Base-by-base conservation (phyloP, 1,140 invertebrate genomes). In the Elymnias hypermnestra region DNA sequence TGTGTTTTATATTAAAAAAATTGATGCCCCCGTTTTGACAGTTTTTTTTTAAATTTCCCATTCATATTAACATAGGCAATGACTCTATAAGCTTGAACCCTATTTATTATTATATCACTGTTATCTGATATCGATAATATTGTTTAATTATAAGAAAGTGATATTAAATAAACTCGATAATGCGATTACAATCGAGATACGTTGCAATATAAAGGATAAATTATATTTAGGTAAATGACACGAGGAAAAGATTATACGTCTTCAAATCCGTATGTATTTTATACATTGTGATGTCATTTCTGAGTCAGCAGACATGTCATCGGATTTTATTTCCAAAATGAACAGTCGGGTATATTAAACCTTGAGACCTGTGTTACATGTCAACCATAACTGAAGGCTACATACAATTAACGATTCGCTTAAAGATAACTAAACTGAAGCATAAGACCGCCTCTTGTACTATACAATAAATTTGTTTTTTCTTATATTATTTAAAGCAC, bases 261-360 rank as follows among this genome's bases (percentile, higher is more conserved):
- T 17, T 33, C 15, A 7, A 33, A 33, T 3, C 15, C 17, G 17
- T 14, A 28, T 19, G 23, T 33, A 14, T 19, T 19, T 19, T 14
- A 17, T 23, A 7, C 21, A 9, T 29, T 19, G 26, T 48, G 37
- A 48, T 48, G 45, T 48, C 36, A 48, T 39, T 12, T 40, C 25
- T 48, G 45, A 48, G 10, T 48, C 45, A 48, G 14, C 21, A 48
- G 44, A 36, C 18, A n/a, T n/a, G n/a, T n/a, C 28, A 13, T 13
- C 26, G 10, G 10, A 29, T 0, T 29, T 29, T 29, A 29, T 12
- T 12, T 3, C 13, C 10, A 9, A 29, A 29, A 29, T 9, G 13
- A n/a, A n/a, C n/a, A n/a, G n/a, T n/a, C n/a, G n/a, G n/a, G n/a
- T n/a, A n/a, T n/a, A n/a, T n/a, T n/a, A n/a, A n/a, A n/a, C n/a